Evolutionary conservation across 2,888 invertebrate genomes (phyloP).

Genomic region (Nematopogon swammerdamellus): DNA sequence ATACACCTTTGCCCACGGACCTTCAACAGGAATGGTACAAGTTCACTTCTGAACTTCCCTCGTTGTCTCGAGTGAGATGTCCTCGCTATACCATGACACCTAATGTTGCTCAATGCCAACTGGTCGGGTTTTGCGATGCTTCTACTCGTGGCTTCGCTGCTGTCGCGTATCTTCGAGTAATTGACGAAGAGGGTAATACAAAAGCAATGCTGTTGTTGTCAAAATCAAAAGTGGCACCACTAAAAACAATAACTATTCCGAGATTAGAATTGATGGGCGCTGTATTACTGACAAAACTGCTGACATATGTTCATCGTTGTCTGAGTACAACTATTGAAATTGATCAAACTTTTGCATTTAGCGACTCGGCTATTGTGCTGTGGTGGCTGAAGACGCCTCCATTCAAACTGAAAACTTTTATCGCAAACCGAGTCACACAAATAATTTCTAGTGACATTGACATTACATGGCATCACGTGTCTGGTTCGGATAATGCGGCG

Average conservation of each 20-base stretch:
- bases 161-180: conserved; percentile 3
- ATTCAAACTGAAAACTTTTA: conserved; percentile 5
- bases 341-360: background rate
- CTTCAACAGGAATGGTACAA: conserved; percentile 1
- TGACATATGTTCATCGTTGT: background rate
- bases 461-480: conserved; percentile 10
- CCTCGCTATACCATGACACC: background rate
- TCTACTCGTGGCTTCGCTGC: conserved; percentile 4
- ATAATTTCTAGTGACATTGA: conserved; percentile 7
- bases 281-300: conserved; percentile 6
- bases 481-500: conserved; percentile 11
- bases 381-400: conserved; percentile 8
- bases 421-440: conserved; percentile 10
- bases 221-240: conserved; percentile 8
- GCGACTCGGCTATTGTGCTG: conserved; percentile 5
- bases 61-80: background rate
- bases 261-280: conserved; percentile 9
- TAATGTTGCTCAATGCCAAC: background rate
- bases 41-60: background rate
- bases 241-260: conserved; percentile 6
- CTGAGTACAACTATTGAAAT: background rate
- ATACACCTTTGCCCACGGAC: conserved; percentile 6
- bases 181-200: conserved; percentile 1
- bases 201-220: conserved; percentile 2
- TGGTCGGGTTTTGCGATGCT: conserved; percentile 2